Evolutionary conservation across 2,888 invertebrate genomes (phyloP).

Genomic region (Andrena trimmerana): DNA sequence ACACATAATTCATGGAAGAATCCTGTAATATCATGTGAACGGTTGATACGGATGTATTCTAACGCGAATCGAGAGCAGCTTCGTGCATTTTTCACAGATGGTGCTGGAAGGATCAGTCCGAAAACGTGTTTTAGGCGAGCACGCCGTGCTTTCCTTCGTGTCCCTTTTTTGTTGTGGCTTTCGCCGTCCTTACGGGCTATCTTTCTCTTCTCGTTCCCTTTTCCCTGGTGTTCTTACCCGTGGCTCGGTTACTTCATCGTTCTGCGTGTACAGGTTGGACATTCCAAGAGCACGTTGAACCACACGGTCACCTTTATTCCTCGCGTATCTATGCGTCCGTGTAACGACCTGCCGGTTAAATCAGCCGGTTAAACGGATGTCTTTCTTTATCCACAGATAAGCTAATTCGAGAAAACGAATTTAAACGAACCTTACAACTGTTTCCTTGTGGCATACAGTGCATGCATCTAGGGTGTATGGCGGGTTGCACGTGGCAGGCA

Average conservation of each 20-base stretch:
- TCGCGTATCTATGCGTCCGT: constrained; percentile 41
- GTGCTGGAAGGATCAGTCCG: constrained; percentile 14
- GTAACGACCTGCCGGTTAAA: constrained; percentile 30
- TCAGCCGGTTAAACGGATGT: neutral
- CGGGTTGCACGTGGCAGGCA: neutral
- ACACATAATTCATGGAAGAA: neutral
- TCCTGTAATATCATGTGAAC: neutral
- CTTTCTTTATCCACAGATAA: constrained; percentile 17
- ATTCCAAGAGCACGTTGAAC: constrained; percentile 83
- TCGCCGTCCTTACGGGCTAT: constrained; percentile 32
- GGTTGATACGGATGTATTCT: neutral
- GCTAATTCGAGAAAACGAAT: constrained; percentile 3
- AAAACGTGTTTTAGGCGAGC: constrained; percentile 33
- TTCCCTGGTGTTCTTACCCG: constrained; percentile 30
- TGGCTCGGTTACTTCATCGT: constrained; percentile 74
- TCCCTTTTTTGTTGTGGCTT: constrained; percentile 30
- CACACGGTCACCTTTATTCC: constrained; percentile 71
- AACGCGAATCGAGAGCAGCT: neutral
- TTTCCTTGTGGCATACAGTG: neutral
- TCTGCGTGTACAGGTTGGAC: constrained; percentile 70
- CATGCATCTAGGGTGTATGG: neutral
- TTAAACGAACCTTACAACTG: neutral
- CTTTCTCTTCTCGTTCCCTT: constrained; percentile 20
- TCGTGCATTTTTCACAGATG: constrained; percentile 8
- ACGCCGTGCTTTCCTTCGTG: constrained; percentile 16